Conservation (phyloP, 2,797 vertebrate genomes). For the Catharus ustulatus region DNA sequence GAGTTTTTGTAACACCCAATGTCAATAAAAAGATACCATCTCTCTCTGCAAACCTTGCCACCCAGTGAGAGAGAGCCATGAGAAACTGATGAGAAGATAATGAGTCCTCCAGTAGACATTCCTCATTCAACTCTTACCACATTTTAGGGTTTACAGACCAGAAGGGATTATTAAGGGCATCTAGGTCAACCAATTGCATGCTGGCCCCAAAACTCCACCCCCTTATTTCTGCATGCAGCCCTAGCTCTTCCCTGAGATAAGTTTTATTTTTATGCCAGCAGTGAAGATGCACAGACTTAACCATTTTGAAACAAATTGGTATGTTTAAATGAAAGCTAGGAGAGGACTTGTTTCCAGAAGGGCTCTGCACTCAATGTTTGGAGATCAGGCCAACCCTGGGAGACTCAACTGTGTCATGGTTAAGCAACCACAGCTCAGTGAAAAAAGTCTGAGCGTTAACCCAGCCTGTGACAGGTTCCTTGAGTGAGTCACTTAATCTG, state of each 20-base stretch:
- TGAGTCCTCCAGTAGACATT: not conserved
- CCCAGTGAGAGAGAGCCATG: conserved; percentile 40
- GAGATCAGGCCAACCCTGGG: not conserved
- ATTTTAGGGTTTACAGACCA: not conserved
- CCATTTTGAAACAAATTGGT: not conserved
- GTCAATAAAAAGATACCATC: conserved; percentile 57
- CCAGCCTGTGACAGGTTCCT: not conserved
- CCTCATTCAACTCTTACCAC: not conserved
- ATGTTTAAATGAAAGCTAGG: not conserved
- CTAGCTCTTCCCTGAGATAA: not conserved
- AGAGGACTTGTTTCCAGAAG: not conserved
- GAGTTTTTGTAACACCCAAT: not conserved
- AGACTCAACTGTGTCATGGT: not conserved
- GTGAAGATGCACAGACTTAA: not conserved
- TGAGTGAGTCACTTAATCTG: conserved; percentile 18
- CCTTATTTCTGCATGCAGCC: not conserved
- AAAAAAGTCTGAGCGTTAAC: not conserved
- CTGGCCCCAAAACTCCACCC: not conserved
- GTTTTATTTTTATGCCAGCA: not conserved
- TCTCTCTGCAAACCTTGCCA: conserved; percentile 32
- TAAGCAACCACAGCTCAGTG: not conserved
- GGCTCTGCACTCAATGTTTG: fast-evolving
- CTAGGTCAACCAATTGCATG: not conserved
- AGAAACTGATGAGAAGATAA: conserved; percentile 52
- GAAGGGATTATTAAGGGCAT: not conserved